Percentiles rank a stretch among this genome's conserved stretches.
Conservation (phyloP, 2,888 invertebrate genomes). For the Anarsia innoxiella region DNA sequence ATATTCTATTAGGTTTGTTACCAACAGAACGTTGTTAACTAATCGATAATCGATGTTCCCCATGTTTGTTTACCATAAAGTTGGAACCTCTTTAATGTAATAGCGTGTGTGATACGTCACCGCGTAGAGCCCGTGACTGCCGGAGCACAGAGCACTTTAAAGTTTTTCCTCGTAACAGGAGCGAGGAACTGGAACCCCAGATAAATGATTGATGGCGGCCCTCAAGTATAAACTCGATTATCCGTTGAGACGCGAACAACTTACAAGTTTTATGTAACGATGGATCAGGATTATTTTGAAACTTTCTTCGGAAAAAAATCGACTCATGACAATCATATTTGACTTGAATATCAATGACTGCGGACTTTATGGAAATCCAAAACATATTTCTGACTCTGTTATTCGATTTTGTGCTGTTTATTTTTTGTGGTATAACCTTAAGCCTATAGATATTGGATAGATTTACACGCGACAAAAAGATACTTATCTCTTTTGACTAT, state of each 20-base stretch:
- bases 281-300: constrained; percentile 71
- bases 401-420: too few species aligned
- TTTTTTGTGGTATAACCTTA: too few species aligned
- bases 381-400: too few species aligned
- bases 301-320: constrained; percentile 61
- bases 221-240: constrained; percentile 75
- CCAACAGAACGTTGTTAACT: too few species aligned
- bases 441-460: too few species aligned
- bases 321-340: constrained; percentile 70
- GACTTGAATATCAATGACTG: constrained; percentile 54
- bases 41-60: constrained; percentile 1
- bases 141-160: constrained; percentile 59
- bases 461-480: too few species aligned
- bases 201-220: constrained; percentile 74
- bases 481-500: too few species aligned
- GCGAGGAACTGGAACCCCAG: constrained; percentile 35
- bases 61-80: constrained; percentile 9
- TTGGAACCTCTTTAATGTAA: constrained; percentile 6
- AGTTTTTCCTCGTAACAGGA: constrained; percentile 58
- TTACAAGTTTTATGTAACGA: constrained; percentile 75
- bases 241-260: constrained; percentile 74
- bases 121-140: constrained; percentile 36
- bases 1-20: too few species aligned
- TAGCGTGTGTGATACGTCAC: constrained; percentile 46
- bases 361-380: constrained; percentile 16